Base-by-base conservation (phyloP, 2,797 vertebrate species). In the Xyrichtys novacula region DNA sequence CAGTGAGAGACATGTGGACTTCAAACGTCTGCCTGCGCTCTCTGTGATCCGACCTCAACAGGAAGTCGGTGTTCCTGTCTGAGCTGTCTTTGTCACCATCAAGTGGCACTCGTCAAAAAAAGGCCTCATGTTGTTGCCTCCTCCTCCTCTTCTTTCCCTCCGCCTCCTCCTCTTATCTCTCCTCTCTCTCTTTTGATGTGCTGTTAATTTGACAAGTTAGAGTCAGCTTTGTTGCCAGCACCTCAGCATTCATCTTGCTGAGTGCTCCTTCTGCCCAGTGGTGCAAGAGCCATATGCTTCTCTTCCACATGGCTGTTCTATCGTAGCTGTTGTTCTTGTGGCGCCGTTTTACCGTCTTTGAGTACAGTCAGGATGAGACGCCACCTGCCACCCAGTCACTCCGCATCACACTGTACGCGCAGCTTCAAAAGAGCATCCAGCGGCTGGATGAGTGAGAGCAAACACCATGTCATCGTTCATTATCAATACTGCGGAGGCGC, bases 131-230 rank as follows among this genome's bases (percentile, higher is more conserved):
- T 80, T 71, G 60, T 59, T 46, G 6, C 22, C 67, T 60, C 70
- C n/a, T 63, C 62, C 48, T 64, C 66, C 59, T 67, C n/a, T 62
- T 59, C 48, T 64, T n/a, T n/a, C n/a, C 40, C 53, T 77, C 65
- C 48, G 74, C 54, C 65, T 53, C 28, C 6, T 15, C 20, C 59
- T 55, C 59, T 17, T 44, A 42, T 42, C 49, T 14, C 61, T 29
- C 55, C 26, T n/a, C 72, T 55, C 73, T 48, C 69, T 61, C 67
- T 79, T 78, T 87, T 84, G 84, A 83, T 88, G 74, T 79, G 84
- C 81, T 79, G 75, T 89, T 92, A 93, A 93, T 94, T 92, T 94
- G 93, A 93, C 90, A 91, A 91, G 90, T 91, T 92, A 92, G 89
- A 92, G 87, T 92, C 89, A 86, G 86, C 91, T 84, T 88, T 88